phyloP scores from a whole-genome alignment of 2,888 invertebrate genomes.

The Himalopsyche japonica region DNA sequence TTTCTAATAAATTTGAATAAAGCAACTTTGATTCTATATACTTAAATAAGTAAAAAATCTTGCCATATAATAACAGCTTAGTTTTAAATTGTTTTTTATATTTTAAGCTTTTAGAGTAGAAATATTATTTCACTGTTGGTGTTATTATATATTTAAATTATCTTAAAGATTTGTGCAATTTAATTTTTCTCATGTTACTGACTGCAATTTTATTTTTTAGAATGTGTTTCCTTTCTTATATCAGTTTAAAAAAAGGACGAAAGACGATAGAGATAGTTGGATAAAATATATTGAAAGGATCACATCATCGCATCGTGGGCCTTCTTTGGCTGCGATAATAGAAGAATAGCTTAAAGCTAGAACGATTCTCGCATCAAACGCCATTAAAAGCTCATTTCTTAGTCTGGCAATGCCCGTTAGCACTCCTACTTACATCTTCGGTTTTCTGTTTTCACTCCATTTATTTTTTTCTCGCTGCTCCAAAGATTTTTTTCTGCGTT shows the following conservation, averaged over 20 bases:
- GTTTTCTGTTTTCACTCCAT: slow-evolving; percentile 38
- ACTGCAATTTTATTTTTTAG: no score
- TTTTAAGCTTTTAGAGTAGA: no score
- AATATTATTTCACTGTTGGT: no score
- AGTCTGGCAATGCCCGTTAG: slow-evolving; percentile 35
- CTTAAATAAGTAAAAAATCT: no score
- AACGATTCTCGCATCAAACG: slow-evolving; percentile 40
- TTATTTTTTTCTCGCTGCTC: slow-evolving; percentile 29
- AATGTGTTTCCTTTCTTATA: no score
- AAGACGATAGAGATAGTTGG: neutral
- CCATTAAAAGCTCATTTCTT: slow-evolving; percentile 41
- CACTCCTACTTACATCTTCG: slow-evolving; percentile 27
- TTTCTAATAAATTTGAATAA: no score
- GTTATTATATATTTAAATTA: no score
- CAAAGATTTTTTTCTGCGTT: slow-evolving; percentile 3
- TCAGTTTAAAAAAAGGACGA: neutral
- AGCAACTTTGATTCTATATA: no score
- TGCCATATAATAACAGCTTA: no score
- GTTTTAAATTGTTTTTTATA: no score
- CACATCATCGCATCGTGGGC: neutral
- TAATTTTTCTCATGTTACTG: no score
- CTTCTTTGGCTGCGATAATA: slow-evolving; percentile 9
- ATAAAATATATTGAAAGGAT: neutral
- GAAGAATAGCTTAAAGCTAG: slow-evolving; percentile 30
- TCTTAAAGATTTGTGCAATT: no score